Evolutionary conservation across 1,140 invertebrate species (phyloP), one percentile per base, ranked within the genome.

Genomic region (Eumaeus atala): DNA sequence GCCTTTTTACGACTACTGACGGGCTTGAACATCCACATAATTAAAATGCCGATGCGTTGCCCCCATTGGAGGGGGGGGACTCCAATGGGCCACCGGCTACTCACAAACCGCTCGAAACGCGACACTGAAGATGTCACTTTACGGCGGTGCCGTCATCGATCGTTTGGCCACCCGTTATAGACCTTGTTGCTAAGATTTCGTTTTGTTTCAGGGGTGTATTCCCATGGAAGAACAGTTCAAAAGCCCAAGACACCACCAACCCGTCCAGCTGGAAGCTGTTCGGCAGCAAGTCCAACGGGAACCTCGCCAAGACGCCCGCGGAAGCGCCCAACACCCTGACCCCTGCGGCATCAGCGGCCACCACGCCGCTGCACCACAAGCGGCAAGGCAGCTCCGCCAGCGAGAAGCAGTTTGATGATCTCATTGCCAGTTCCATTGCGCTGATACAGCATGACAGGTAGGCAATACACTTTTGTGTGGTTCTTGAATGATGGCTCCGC

Each of bases 181-280:
- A 36, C 35, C 16, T 6, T 37, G 17, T 6, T 16, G 16, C 34
- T 36, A 57, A 57, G 14, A 10, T 9, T 49, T 12, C 59, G 66
- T 74, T 79, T 74, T 88, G 88, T 86, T 89, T 75, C 67, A 92
- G 91, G 78, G 91, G 90, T 67, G 90, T 92, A 1, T 92, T 93
- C 67, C 89, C 90, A 0, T 92, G 91, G 91, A 92, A 90, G 61
- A 88, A 86, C 21, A 88, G 61, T 59, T 76, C 71, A 28, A 71
- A 77, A 11, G 66, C 77, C 0, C 79, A 83, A 54, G 71, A 48
- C 34, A 67, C 51, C 21, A 7, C 51, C 66, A 10, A 64, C 0
- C 62, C 72, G 2, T 28, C 21, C 21, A 28, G 21, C 1, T 84
- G 83, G 83, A 62, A 72, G 11, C 55, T 86, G 9, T 87, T 87